Percentiles rank a stretch among this genome's conserved stretches.
phyloP scores from a whole-genome alignment of 2,888 invertebrate species.

The Teinopalpus imperialis region DNA sequence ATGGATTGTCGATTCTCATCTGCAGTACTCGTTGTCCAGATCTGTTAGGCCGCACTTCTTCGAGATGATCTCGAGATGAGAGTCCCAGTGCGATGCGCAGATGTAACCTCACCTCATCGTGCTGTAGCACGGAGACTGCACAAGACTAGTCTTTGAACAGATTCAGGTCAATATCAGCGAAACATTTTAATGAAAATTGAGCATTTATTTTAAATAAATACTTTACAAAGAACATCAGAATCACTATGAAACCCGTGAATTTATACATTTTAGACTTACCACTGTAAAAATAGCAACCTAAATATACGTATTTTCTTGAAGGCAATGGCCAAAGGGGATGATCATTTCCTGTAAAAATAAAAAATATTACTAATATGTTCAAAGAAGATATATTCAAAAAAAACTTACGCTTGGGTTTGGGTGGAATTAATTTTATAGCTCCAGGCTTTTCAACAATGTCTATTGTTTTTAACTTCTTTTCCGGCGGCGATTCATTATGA shows the following conservation, averaged over 20 bases:
- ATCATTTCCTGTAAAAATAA: constrained; percentile 69
- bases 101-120: constrained; percentile 43
- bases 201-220: constrained; percentile 74
- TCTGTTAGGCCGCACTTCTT: constrained; percentile 54
- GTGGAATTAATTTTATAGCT: constrained; percentile 92
- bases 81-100: constrained; percentile 49
- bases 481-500: constrained; percentile 82
- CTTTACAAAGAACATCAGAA: constrained; percentile 60
- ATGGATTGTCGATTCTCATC: constrained; percentile 42
- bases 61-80: constrained; percentile 32
- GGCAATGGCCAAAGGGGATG: constrained; percentile 39
- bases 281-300: constrained; percentile 55
- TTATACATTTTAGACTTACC: constrained; percentile 80
- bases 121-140: no score
- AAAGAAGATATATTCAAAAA: constrained; percentile 34
- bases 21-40: constrained; percentile 49
- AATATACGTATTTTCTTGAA: constrained; percentile 49
- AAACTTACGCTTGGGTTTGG: constrained; percentile 96
- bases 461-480: constrained; percentile 89
- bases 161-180: constrained; percentile 65
- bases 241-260: constrained; percentile 64
- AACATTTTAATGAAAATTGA: constrained; percentile 58
- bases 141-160: constrained; percentile 63
- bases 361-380: constrained; percentile 52
- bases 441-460: constrained; percentile 86